Percentiles rank a stretch among this genome's conserved stretches.
phyloP scores from a whole-genome alignment of 2,797 vertebrate species.

The Lacerta bilineata region DNA sequence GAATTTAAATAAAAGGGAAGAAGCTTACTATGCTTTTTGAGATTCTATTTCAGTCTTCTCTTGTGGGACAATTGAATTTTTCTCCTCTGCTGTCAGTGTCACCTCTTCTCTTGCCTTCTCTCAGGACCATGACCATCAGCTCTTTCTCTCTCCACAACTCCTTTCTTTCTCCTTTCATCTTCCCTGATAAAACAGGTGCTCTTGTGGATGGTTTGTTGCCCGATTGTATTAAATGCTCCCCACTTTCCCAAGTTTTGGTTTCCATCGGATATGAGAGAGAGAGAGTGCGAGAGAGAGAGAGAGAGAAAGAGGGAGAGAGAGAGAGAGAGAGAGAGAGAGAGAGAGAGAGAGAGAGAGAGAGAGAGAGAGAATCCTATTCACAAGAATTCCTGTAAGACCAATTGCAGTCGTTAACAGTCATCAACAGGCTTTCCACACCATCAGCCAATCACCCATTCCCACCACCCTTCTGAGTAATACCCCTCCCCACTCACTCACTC shows the following conservation, averaged over 20 bases:
- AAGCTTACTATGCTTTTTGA: constrained; percentile 30
- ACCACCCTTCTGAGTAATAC: too few species aligned
- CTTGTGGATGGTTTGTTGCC: neutral
- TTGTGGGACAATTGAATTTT: constrained; percentile 34
- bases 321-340: neutral
- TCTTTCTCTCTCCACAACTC: neutral
- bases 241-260: neutral
- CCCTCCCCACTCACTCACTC: too few species aligned
- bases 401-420: too few species aligned
- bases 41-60: constrained; percentile 28
- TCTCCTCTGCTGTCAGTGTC: neutral
- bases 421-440: too few species aligned
- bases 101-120: neutral
- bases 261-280: neutral
- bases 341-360: neutral
- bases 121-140: neutral
- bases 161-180: neutral
- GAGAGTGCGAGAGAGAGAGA: neutral
- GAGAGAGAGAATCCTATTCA: too few species aligned
- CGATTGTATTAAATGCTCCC: neutral
- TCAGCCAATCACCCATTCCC: too few species aligned
- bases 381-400: too few species aligned
- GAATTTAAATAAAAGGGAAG: constrained; percentile 50
- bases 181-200: neutral
- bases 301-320: too few species aligned